Evolutionary conservation across 2,888 invertebrate species (phyloP).

Genomic region (Sphaerophoria rueppellii): DNA sequence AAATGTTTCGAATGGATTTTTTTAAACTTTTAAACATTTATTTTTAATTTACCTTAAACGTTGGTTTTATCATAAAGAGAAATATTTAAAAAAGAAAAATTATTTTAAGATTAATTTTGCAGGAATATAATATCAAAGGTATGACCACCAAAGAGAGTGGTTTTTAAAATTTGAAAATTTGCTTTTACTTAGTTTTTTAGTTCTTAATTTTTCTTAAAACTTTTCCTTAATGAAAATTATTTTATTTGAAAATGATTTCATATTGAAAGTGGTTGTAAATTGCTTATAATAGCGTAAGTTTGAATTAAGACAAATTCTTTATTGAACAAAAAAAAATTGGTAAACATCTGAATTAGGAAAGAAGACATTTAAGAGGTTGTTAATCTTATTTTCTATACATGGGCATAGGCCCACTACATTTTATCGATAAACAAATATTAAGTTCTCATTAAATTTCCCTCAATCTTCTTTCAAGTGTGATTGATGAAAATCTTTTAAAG

Average conservation of each 20-base stretch:
- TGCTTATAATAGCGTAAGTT: neutral
- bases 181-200: constrained; percentile 30
- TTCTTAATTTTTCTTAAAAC: constrained; percentile 8
- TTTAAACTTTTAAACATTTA: constrained; percentile 7
- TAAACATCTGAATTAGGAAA: no score
- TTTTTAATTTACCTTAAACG: neutral
- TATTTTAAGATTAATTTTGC: constrained; percentile 50
- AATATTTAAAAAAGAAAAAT: constrained; percentile 17
- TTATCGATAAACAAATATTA: no score
- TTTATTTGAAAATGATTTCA: neutral
- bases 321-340: no score
- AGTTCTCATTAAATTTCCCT: no score
- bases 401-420: no score
- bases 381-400: no score
- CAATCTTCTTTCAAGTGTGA: no score
- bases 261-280: constrained; percentile 9
- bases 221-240: constrained; percentile 2
- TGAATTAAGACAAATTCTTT: neutral
- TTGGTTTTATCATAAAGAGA: constrained; percentile 16
- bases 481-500: no score
- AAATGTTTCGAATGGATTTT: constrained; percentile 38
- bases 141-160: constrained; percentile 52
- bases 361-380: no score
- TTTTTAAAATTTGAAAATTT: constrained; percentile 42
- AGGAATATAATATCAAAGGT: constrained; percentile 62